Conservation (phyloP, 2,888 invertebrate genomes). For the Nezara viridula region DNA sequence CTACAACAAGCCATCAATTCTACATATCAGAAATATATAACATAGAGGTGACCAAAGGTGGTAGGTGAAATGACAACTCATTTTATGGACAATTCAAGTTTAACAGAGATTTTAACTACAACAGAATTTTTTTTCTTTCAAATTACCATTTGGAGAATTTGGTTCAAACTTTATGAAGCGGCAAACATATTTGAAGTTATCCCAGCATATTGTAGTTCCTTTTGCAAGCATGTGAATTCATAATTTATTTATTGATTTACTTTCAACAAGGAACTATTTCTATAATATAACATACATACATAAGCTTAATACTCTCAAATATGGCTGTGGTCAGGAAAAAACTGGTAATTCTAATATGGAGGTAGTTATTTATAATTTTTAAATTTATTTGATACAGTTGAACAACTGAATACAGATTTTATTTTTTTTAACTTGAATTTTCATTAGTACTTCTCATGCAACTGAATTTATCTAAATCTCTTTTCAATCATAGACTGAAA, state of each 20-base stretch:
- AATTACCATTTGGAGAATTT: conserved; percentile 58
- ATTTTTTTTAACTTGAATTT: too few species aligned
- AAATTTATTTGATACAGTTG: too few species aligned
- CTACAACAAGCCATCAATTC: conserved; percentile 16
- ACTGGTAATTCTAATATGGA: background rate
- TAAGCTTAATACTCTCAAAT: background rate
- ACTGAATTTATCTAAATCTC: too few species aligned
- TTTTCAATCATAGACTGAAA: too few species aligned
- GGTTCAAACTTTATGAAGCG: conserved; percentile 58
- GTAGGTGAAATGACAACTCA: background rate
- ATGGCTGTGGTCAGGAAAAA: background rate
- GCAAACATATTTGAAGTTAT: conserved; percentile 62
- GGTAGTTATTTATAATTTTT: too few species aligned
- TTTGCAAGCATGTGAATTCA: conserved; percentile 54
- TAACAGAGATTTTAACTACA: background rate
- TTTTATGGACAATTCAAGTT: background rate
- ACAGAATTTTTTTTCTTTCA: conserved; percentile 11
- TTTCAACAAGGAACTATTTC: conserved; percentile 27
- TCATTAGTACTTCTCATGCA: too few species aligned
- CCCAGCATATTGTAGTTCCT: conserved; percentile 63
- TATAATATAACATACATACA: background rate
- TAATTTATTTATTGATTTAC: conserved; percentile 29
- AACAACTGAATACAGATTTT: too few species aligned
- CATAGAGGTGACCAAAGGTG: conserved; percentile 1
- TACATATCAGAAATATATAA: background rate